Conservation (phyloP, 2,888 invertebrate species). For the Cantharis rustica region DNA sequence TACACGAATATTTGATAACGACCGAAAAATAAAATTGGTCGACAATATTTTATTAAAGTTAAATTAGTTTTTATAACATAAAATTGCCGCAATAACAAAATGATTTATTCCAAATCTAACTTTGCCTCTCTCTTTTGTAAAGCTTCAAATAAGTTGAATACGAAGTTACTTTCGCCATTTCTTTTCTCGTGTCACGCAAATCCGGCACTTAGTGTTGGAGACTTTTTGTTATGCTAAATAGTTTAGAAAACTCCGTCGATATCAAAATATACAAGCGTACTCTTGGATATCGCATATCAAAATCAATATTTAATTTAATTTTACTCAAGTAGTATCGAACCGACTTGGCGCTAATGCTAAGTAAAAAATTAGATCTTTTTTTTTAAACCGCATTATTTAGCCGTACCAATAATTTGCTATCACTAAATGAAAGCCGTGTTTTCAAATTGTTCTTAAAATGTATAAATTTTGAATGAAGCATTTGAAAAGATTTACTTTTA, state of each 20-base stretch:
- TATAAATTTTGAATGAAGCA: slow-evolving; percentile 3
- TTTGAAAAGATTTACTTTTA: slow-evolving; percentile 39
- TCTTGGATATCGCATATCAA: neutral
- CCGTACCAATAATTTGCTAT: neutral
- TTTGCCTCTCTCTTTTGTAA: neutral
- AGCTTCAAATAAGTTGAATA: slow-evolving; percentile 16
- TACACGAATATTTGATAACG: neutral
- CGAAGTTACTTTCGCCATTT: slow-evolving; percentile 14
- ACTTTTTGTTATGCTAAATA: slow-evolving; percentile 25
- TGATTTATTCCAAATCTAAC: neutral
- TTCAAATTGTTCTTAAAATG: slow-evolving; percentile 4
- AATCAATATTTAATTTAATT: neutral
- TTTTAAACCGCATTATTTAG: neutral
- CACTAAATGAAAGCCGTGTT: neutral
- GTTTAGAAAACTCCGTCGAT: slow-evolving; percentile 22
- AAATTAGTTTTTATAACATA: neutral
- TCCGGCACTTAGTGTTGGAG: slow-evolving; percentile 21
- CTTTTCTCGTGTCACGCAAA: slow-evolving; percentile 23
- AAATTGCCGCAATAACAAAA: neutral
- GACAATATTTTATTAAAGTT: neutral
- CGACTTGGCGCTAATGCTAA: neutral
- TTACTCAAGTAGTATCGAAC: neutral
- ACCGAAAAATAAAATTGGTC: neutral
- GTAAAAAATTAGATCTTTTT: neutral
- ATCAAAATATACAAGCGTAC: slow-evolving; percentile 1